Evolutionary conservation across 2,888 invertebrate genomes (phyloP).

Genomic region (Busseola fusca): DNA sequence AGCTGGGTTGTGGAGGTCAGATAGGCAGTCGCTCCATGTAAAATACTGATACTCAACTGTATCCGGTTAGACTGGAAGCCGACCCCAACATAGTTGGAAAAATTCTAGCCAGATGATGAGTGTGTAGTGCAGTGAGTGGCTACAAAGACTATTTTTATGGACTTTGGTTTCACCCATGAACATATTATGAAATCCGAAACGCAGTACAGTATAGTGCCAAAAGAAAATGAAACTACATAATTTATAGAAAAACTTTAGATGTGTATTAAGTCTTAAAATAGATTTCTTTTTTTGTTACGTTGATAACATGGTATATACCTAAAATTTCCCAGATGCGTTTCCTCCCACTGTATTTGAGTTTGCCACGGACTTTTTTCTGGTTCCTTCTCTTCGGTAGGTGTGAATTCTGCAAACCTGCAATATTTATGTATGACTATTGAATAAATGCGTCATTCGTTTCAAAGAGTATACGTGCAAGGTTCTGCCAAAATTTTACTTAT

Average conservation of each 20-base stretch:
- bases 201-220: not conserved
- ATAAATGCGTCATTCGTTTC: not conserved
- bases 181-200: not conserved
- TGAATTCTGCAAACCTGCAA: conserved; percentile 90
- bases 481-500: not conserved
- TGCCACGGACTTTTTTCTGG: conserved; percentile 88
- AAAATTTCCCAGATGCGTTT: conserved; percentile 93
- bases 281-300: conserved; percentile 16
- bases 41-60: too few species aligned
- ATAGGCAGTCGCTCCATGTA: too few species aligned
- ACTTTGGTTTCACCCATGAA: not conserved
- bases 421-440: conserved; percentile 10
- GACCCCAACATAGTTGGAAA: too few species aligned
- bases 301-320: conserved; percentile 68
- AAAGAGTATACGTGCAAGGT: not conserved
- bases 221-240: conserved; percentile 24
- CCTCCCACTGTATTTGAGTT: conserved; percentile 92
- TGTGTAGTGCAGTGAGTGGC: not conserved
- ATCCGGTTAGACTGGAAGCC: too few species aligned
- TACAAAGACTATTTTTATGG: not conserved
- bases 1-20: too few species aligned
- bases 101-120: too few species aligned
- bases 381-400: conserved; percentile 79
- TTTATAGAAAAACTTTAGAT: not conserved
- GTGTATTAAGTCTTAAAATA: conserved; percentile 34